phyloP scores from a whole-genome alignment of 2,797 vertebrate genomes.

The Enteromius afrohamiltoni region DNA sequence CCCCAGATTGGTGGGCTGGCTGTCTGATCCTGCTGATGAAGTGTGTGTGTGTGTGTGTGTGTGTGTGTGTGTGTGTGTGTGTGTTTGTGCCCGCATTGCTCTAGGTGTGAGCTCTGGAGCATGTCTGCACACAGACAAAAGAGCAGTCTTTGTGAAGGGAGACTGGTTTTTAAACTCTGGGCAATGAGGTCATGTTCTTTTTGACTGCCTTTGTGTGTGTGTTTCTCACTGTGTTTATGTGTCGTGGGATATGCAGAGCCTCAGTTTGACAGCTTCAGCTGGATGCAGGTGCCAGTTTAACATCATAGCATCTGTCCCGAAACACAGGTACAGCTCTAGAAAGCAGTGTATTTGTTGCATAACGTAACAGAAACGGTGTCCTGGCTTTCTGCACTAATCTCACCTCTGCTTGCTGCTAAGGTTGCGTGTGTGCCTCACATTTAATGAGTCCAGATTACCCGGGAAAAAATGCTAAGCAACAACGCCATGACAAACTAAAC shows the following conservation, averaged over 20 bases:
- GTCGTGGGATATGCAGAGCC: not conserved
- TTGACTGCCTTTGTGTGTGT: not conserved
- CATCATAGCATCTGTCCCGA: slow-evolving; percentile 56
- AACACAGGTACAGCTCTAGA: slow-evolving; percentile 56
- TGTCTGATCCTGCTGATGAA: slow-evolving; percentile 32
- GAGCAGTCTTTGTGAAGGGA: slow-evolving; percentile 51
- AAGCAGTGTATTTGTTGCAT: slow-evolving; percentile 63
- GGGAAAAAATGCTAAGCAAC: slow-evolving; percentile 7
- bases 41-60: not conserved
- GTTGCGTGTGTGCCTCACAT: slow-evolving; percentile 5
- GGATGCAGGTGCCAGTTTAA: slow-evolving; percentile 59
- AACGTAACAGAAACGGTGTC: slow-evolving; percentile 51
- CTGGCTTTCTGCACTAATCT: slow-evolving; percentile 37
- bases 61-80: too few species aligned
- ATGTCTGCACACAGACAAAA: slow-evolving; percentile 4
- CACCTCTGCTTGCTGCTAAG: slow-evolving; percentile 23
- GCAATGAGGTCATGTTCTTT: not conserved
- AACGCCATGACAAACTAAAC: slow-evolving; percentile 16
- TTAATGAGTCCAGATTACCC: slow-evolving; percentile 21
- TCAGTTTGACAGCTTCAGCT: slow-evolving; percentile 10
- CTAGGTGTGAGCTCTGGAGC: slow-evolving; percentile 4
- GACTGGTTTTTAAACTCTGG: slow-evolving; percentile 19
- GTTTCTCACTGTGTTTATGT: slow-evolving; percentile 10
- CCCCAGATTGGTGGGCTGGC: slow-evolving; percentile 24
- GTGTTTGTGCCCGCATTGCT: slow-evolving; percentile 13